Conservation (phyloP, 2,797 vertebrate species). For the Anabas testudineus region DNA sequence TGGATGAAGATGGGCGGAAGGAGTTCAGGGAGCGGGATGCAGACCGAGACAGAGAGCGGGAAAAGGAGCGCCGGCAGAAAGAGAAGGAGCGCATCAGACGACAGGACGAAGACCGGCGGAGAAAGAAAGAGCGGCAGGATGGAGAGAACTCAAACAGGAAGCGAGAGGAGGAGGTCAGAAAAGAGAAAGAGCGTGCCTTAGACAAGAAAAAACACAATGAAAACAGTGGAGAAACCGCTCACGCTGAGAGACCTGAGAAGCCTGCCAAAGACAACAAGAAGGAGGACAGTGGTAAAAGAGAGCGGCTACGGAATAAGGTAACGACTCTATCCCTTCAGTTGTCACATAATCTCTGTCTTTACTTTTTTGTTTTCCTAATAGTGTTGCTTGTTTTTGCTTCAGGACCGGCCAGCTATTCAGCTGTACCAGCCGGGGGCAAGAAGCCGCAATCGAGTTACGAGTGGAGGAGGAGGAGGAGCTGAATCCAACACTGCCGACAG, state of each 20-base stretch:
- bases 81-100: constrained; percentile 91
- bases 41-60: constrained; percentile 90
- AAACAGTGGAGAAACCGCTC: constrained; percentile 79
- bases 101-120: constrained; percentile 93
- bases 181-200: constrained; percentile 87
- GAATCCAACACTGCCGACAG: constrained; percentile 85
- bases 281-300: constrained; percentile 91
- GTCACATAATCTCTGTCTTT: background rate
- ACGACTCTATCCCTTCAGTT: background rate
- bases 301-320: constrained; percentile 97
- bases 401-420: constrained; percentile 99
- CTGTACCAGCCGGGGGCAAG: constrained; percentile 96
- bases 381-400: constrained; percentile 40
- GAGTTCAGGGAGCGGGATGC: constrained; percentile 92
- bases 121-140: constrained; percentile 92
- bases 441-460: constrained; percentile 84
- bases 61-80: constrained; percentile 87
- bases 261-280: constrained; percentile 88
- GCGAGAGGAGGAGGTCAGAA: constrained; percentile 91
- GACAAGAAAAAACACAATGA: constrained; percentile 92
- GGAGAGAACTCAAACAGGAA: constrained; percentile 90
- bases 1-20: constrained; percentile 90
- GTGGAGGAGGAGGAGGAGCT: constrained; percentile 81
- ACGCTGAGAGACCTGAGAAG: constrained; percentile 86
- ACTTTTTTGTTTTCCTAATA: constrained; percentile 2